Evolutionary conservation across 2,888 invertebrate species (phyloP).

Genomic region (Lysandra bellargus): DNA sequence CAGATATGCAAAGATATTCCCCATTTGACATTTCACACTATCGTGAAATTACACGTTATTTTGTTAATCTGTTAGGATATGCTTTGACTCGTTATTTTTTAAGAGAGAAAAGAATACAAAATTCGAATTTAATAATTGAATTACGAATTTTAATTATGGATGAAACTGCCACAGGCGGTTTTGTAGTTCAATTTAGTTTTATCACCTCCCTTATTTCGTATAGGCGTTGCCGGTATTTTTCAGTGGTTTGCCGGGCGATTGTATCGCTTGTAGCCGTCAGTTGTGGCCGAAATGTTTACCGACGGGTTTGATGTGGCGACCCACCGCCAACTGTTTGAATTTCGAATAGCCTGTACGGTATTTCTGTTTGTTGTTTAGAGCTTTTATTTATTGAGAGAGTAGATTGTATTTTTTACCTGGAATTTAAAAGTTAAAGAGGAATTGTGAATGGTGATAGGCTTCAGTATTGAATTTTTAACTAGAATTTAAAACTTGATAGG

Average conservation of each 20-base stretch:
- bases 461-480: neutral
- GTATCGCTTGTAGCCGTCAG: neutral
- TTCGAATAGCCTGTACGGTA: too few species aligned
- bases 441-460: neutral
- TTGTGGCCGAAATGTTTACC: neutral
- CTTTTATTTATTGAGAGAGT: conserved; percentile 5
- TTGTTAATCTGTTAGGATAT: too few species aligned
- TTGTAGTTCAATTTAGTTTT: neutral
- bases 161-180: neutral
- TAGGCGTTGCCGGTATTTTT: neutral
- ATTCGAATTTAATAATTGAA: too few species aligned
- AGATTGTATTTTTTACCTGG: neutral
- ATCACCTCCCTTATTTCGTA: too few species aligned
- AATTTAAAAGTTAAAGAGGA: neutral
- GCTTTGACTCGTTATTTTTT: too few species aligned
- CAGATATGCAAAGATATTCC: too few species aligned
- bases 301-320: conserved; percentile 4
- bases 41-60: too few species aligned
- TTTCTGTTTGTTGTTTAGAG: neutral
- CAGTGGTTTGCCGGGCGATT: neutral
- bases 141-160: too few species aligned
- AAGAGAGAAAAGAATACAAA: too few species aligned
- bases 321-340: neutral
- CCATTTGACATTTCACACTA: too few species aligned
- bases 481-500: neutral